Percentiles rank a stretch among this genome's conserved stretches.
Evolutionary conservation across 2,888 invertebrate genomes (phyloP).

Genomic region (Eueremaeus valkanovi): DNA sequence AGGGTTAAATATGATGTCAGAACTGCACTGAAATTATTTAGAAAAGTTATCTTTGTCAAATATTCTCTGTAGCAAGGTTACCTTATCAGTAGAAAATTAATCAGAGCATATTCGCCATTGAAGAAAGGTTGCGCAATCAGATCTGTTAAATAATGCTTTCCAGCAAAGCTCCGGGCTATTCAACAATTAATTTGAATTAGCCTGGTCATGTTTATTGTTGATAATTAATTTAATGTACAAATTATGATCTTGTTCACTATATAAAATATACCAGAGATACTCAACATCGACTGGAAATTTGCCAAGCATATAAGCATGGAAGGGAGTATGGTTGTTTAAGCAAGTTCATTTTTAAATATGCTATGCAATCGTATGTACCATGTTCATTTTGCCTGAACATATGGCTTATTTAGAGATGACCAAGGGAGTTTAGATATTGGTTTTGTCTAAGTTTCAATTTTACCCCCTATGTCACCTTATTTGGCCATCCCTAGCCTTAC

Average conservation of each 20-base stretch:
- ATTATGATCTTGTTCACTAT: too few species aligned
- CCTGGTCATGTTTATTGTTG: too few species aligned
- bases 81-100: slow-evolving; percentile 52
- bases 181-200: background rate
- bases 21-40: background rate
- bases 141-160: slow-evolving; percentile 7
- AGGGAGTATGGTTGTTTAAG: too few species aligned
- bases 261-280: too few species aligned
- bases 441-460: background rate
- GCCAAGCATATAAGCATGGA: too few species aligned
- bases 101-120: slow-evolving; percentile 51
- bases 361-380: too few species aligned
- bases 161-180: slow-evolving; percentile 28
- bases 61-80: slow-evolving; percentile 40
- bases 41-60: background rate
- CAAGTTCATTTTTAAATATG: too few species aligned
- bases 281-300: too few species aligned
- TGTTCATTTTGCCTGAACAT: too few species aligned
- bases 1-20: slow-evolving; percentile 40
- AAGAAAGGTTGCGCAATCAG: slow-evolving; percentile 50
- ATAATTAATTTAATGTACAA: background rate
- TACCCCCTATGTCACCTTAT: background rate
- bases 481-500: too few species aligned
- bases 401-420: too few species aligned
- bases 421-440: too few species aligned